These are phyloP conservation scores for Orientallactaga sibirica DNA, from an alignment of 2,797 vertebrate species.

Conservation along the genomic window DNA sequence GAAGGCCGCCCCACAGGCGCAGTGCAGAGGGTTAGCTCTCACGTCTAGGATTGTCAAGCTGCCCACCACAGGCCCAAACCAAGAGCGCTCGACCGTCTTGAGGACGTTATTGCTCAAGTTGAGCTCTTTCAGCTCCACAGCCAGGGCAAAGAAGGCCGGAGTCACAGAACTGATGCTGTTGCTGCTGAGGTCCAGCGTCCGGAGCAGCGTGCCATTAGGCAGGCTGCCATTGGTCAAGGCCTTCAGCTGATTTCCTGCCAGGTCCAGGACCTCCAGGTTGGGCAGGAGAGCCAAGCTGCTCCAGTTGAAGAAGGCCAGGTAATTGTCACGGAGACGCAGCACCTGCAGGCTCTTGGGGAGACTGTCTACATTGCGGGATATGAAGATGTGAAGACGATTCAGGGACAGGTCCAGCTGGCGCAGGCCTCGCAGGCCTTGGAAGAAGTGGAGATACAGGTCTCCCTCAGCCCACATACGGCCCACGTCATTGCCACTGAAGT, in stretches of 20 bases:
- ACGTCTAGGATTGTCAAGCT: constrained; percentile 88
- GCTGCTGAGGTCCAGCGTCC: constrained; percentile 86
- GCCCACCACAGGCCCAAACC: constrained; percentile 85
- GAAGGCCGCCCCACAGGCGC: constrained; percentile 90
- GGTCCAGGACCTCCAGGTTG: constrained; percentile 64
- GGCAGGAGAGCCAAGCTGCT: constrained; percentile 71
- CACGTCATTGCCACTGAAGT: constrained; percentile 80
- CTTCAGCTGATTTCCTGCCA: constrained; percentile 88
- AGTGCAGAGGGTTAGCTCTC: constrained; percentile 91
- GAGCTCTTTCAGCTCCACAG: constrained; percentile 69
- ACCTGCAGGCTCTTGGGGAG: constrained; percentile 65
- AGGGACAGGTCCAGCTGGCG: constrained; percentile 72
- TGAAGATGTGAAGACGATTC: constrained; percentile 71
- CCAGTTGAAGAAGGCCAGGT: constrained; percentile 82
- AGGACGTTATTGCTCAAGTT: constrained; percentile 91
- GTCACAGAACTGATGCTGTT: constrained; percentile 67
- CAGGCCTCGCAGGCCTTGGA: constrained; percentile 64
- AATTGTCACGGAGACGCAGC: constrained; percentile 70
- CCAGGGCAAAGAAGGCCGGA: constrained; percentile 65
- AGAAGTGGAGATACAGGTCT: constrained; percentile 79
- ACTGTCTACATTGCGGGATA: neutral
- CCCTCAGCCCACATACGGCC: constrained; percentile 75
- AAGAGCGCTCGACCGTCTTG: constrained; percentile 85
- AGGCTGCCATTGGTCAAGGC: constrained; percentile 88
- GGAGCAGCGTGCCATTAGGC: constrained; percentile 81